These are phyloP conservation scores for Phrynocephalus versicolor DNA, from an alignment of 2,113 vertebrate species.

Conservation along the genomic window DNA sequence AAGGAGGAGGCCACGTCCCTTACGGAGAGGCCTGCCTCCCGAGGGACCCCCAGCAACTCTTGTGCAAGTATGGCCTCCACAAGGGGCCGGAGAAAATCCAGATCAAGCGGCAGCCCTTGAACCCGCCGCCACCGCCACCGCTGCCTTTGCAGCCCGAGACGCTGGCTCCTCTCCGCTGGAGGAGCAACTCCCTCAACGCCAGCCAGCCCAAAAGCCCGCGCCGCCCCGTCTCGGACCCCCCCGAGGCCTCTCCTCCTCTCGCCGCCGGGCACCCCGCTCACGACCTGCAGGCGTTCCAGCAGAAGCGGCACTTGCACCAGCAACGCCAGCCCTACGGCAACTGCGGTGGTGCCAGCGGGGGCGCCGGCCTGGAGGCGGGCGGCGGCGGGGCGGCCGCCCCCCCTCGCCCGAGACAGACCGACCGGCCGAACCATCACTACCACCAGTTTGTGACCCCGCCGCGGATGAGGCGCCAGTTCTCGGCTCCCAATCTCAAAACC, in stretches of 20 bases:
- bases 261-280: slow-evolving; percentile 68
- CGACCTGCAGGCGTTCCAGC: slow-evolving; percentile 75
- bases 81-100: slow-evolving; percentile 81
- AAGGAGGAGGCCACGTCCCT: not conserved
- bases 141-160: slow-evolving; percentile 66
- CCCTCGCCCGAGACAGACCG: slow-evolving; percentile 68
- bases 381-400: slow-evolving; percentile 40
- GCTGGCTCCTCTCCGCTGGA: slow-evolving; percentile 76
- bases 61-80: slow-evolving; percentile 68
- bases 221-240: slow-evolving; percentile 74
- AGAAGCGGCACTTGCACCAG: slow-evolving; percentile 78
- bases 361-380: slow-evolving; percentile 47
- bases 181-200: slow-evolving; percentile 95
- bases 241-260: slow-evolving; percentile 73
- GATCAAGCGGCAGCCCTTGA: slow-evolving; percentile 77
- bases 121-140: not conserved
- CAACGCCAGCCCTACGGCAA: slow-evolving; percentile 76
- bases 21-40: slow-evolving; percentile 63
- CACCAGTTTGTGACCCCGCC: slow-evolving; percentile 86
- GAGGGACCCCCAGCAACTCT: slow-evolving; percentile 73
- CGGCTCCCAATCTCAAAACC: slow-evolving; percentile 93
- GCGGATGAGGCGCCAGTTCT: slow-evolving; percentile 92
- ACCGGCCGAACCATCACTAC: slow-evolving; percentile 76
- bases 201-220: slow-evolving; percentile 70
- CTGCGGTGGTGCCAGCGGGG: slow-evolving; percentile 50